Base-by-base conservation (phyloP, 2,888 invertebrate species). In the Clivina fossor region DNA sequence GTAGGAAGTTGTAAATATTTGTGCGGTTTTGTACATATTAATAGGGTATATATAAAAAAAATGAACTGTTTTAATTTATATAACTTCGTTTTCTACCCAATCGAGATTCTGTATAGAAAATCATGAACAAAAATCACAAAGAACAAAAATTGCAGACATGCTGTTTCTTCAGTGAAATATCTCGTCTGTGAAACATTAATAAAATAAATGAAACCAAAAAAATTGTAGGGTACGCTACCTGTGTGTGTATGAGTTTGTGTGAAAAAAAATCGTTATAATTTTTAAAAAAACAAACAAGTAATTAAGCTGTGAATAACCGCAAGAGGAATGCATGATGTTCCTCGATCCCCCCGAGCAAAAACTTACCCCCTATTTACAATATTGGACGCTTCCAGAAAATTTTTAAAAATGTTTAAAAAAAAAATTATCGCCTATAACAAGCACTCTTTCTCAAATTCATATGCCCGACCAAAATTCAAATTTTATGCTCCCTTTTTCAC, bases 11-110 rank as follows among this genome's bases (percentile, higher is more conserved):
- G 44, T 53, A 44, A 55, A 55, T 55, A 55, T 30, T 47, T 47
- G 47, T 55, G 55, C 38, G 55, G n/a, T 55, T 51, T 55, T 55
- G 55, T 55, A 55, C 55, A 55, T 55, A 53, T 13, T 38, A 16
- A 50, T 50, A 54, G 54, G n/a, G 47, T 46, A 47, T 47, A 47
- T n/a, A n/a, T n/a, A n/a, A n/a, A n/a, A n/a, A n/a, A 49, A 19
- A 46, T 32, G 47, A 37, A 53, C 44, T 51, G 51, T 43, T 51
- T 51, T 51, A 11, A 51, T 44, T 53, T 53, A 18, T 44, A 53
- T 24, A 53, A 53, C 44, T 44, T 53, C 53, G 37, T 44, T 53
- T 53, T 53, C 37, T 53, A 53, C 53, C 53, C 43, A 53, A 28
- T 26, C 33, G 44, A n/a, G n/a, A 44, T 40, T 44, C 47, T 33